Evolutionary conservation across 2,888 invertebrate species (phyloP), one percentile per base, ranked within the genome.

Genomic region (Cryptus viduatorius): DNA sequence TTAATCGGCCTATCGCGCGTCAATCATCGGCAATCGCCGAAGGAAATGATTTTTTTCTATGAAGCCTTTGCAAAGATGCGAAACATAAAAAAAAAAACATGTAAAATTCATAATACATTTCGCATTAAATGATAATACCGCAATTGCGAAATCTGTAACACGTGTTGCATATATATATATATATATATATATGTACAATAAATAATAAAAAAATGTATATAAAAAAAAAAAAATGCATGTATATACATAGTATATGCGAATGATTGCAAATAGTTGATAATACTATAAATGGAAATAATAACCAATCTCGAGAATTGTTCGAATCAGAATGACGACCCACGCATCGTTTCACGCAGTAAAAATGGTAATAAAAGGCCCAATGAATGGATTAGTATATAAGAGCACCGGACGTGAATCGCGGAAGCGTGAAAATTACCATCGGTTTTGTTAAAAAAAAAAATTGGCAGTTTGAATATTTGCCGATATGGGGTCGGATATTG

Each of bases 381-480:
- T 16, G 65, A 65, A 79, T 44, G 44, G 44, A 48, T 8, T 19
- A 64, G 24, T 12, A 31, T 4, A 72, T 72, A 42, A 65, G 72
- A 16, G 50, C 16, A 72, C 72, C 53, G 53, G 79, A 75, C 59
- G 73, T 68, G 46, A 37, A 24, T 37, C 31, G 24, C 42, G 29
- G 14, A 50, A 48, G 31, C 19, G n/a, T 50, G 24, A 50, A 14
- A 29, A 50, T 31, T 10, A 4, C 59, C 4, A 59, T 3, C 29
- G 37, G 4, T 29, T 10, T 12, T 0, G 59, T 12, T 19, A 19
- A 29, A 59, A 12, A 8, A 29, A 59, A n/a, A n/a, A n/a, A n/a
- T 16, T 19, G 19, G 19, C 10, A 53, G n/a, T 19, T 12, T 8
- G 61, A 42, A n/a, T 79, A 7, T 81, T 16, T 79, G 16, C n/a